Base-by-base conservation (phyloP, 30 jellyfish, hydroid and myxozoan genomes). In the Cassiopea andromeda region DNA sequence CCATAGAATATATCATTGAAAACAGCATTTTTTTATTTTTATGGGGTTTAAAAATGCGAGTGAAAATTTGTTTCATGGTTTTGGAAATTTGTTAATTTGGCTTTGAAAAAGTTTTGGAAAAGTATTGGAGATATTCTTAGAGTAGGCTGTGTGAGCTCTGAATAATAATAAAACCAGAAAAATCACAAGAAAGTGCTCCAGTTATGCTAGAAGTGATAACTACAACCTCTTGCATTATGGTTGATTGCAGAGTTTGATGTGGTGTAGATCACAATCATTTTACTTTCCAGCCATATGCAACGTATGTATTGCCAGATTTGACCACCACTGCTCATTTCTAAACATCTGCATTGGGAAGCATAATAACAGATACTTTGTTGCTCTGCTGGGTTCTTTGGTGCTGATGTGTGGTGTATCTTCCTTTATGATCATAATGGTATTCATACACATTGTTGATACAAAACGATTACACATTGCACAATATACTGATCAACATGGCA, bases 271-370 rank as follows among this genome's bases (percentile, higher is more conserved):
- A 2, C 27, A 5, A 64, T 64, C 43, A 5, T 27, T 17, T 64
- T 5, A 4, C 15, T 64, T 64, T 64, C 43, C 85, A 95, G 99
- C 94, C 77, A 46, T 95, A 15, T 95, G 99, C 88, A 83, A 95
- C 86, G 83, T 66, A 18, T 95, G 99, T 60, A 92, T 95, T 10
- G 89, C 99, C 27, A 78, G 97, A 54, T 95, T 95, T 75, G 99
- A 95, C 69, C 99, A 95, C 80, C 99, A 95, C 80, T 95, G 99
- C 89, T 57, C 97, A 8, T 95, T 97, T 94, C 91, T 95, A n/a
- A 95, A 95, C 84, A 73, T 83, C 44, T 95, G 99, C 85, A 79
- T 95, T 66, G 99, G 98, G 17, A 84, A 85, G 78, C 44, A 83
- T 78, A 95, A 91, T 58, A 54, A 90, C 85, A 81, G 88, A 60